These are phyloP conservation scores for Arenaria interpres DNA, from an alignment of 2,113 vertebrate species.

Conservation along the genomic window DNA sequence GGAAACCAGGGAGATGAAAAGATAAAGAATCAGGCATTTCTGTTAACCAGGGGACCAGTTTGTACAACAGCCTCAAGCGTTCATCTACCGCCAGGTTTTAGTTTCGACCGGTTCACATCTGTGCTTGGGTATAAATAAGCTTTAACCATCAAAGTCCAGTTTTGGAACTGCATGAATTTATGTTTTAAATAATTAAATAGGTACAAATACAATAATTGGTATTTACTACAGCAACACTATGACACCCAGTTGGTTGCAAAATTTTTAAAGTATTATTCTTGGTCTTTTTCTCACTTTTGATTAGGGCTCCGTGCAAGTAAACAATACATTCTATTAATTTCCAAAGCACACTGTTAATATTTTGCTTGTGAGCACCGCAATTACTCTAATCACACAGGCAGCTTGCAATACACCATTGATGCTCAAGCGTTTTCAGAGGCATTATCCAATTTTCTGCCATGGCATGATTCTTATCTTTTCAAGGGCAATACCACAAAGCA, in stretches of 20 bases:
- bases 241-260: constrained; percentile 75
- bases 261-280: constrained; percentile 68
- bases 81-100: background rate
- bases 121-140: constrained; percentile 40
- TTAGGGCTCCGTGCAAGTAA: constrained; percentile 70
- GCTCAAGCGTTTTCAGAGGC: constrained; percentile 64
- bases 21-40: constrained; percentile 87
- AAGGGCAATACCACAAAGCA: constrained; percentile 89
- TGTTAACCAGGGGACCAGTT: constrained; percentile 24
- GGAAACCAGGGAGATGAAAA: constrained; percentile 79
- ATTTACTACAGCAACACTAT: constrained; percentile 77
- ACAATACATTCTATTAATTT: constrained; percentile 67
- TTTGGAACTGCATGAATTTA: constrained; percentile 75
- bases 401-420: constrained; percentile 65
- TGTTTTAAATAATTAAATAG: constrained; percentile 75
- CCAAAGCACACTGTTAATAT: constrained; percentile 66
- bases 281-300: constrained; percentile 71
- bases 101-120: constrained; percentile 49
- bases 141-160: constrained; percentile 65
- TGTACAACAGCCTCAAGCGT: background rate
- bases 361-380: constrained; percentile 69
- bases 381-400: constrained; percentile 67
- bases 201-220: constrained; percentile 74
- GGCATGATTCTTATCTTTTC: constrained; percentile 93
- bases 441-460: constrained; percentile 72